Evolutionary conservation across 2,797 vertebrate species (phyloP).

Genomic region (Rallus crepitans): DNA sequence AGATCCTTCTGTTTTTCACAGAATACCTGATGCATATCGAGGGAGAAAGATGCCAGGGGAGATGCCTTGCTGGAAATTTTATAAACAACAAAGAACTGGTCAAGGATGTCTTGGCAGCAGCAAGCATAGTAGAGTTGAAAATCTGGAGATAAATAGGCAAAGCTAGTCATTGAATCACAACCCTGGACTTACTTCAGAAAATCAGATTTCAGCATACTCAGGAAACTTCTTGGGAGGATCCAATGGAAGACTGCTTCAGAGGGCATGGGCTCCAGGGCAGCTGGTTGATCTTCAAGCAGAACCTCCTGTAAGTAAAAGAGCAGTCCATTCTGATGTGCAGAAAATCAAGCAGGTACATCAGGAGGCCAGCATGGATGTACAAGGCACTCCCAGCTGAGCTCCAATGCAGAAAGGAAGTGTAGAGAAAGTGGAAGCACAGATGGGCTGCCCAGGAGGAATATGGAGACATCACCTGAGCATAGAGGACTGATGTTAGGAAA

Average conservation of each 20-base stretch:
- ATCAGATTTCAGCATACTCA: neutral
- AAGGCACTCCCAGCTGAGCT: neutral
- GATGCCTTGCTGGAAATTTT: neutral
- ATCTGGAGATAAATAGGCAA: neutral
- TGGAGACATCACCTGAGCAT: neutral
- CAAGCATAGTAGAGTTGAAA: neutral
- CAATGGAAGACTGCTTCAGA: neutral
- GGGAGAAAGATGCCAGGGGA: neutral
- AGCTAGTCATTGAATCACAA: neutral
- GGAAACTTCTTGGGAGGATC: neutral
- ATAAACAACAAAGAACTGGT: neutral
- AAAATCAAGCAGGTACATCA: neutral
- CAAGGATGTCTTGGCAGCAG: neutral
- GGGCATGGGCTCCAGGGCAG: neutral
- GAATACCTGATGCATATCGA: neutral
- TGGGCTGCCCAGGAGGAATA: neutral
- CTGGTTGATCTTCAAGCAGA: neutral
- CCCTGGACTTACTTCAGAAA: neutral
- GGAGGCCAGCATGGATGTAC: neutral
- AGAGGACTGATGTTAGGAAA: neutral
- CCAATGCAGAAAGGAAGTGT: neutral
- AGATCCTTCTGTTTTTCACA: neutral
- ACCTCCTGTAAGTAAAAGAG: neutral
- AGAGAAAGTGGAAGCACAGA: neutral
- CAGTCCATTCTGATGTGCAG: fast-evolving